Evolutionary conservation across 2,797 vertebrate species (phyloP).

Genomic region (Poecile montanus): DNA sequence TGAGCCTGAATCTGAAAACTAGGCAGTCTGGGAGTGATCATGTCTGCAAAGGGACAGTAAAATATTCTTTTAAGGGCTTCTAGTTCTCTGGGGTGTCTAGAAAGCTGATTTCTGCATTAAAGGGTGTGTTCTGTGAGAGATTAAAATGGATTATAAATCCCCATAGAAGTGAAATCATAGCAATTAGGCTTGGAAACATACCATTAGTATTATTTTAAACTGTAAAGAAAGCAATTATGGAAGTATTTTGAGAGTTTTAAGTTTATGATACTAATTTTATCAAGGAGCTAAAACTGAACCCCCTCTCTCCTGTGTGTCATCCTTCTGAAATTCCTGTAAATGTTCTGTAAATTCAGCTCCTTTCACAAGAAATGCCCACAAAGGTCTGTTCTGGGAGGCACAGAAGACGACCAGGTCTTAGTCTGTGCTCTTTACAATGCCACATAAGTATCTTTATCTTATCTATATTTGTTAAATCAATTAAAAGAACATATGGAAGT

Average conservation of each 20-base stretch:
- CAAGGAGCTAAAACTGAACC: not conserved
- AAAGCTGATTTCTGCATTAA: slow-evolving; percentile 7
- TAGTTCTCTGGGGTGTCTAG: not conserved
- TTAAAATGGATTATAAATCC: slow-evolving; percentile 14
- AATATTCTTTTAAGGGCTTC: not conserved
- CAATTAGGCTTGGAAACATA: not conserved
- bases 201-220: not conserved
- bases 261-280: not conserved
- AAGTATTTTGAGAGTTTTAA: not conserved
- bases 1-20: not conserved
- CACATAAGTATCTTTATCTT: slow-evolving; percentile 40
- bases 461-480: slow-evolving; percentile 43
- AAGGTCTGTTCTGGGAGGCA: not conserved
- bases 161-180: not conserved
- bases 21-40: not conserved
- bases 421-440: not conserved
- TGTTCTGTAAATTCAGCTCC: not conserved
- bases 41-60: not conserved
- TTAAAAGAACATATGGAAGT: slow-evolving; percentile 64
- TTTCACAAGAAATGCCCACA: not conserved
- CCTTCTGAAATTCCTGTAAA: not conserved
- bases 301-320: not conserved
- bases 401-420: not conserved
- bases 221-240: not conserved
- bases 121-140: not conserved